Evolutionary conservation across 2,113 vertebrate species (phyloP), one percentile per base, ranked within the genome.

Genomic region (Archilochus colubris): DNA sequence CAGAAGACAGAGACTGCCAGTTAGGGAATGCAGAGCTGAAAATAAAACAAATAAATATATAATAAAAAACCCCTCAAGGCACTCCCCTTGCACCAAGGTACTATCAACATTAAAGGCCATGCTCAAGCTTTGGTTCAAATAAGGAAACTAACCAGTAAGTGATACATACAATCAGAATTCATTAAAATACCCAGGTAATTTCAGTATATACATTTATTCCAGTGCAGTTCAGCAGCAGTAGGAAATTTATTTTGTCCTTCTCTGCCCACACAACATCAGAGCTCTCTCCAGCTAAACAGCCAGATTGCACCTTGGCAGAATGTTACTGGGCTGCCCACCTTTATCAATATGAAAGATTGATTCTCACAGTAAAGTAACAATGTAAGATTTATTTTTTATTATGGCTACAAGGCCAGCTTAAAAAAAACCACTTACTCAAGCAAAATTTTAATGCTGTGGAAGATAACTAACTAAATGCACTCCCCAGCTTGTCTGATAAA

Each of bases 381-480:
- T 21, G 28, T 6, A 68, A 91, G 90, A 94, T 93, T 93, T 94
- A 79, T 86, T 55, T 75, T 90, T 78, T 82, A 81, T 95, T 64
- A 69, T 11, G 68, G 82, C 50, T 91, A 83, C 88, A 75, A 96
- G 88, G 91, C 53, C 94, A 94, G 50, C 50, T 76, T 73, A 53
- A 91, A 89, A 54, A 85, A 90, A 90, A 84, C 66, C 73, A 86
- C 76, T 57, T 68, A 72, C 90, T 83, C 61, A 62, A 81, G 94
- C 89, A 90, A 78, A 94, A 93, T 83, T 80, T 53, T 63, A 90
- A 95, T 78, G 79, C 57, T 8, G 10, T 64, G 50, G 55, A 89
- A 86, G 82, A 68, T 66, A 88, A 95, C 75, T 75, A 94, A 86
- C 44, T 59, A 91, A 86, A 88, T 21, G 28, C 31, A 73, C 21